These are phyloP conservation scores for Tympanoctomys barrerae DNA, from an alignment of 2,797 vertebrate genomes.

Conservation along the genomic window DNA sequence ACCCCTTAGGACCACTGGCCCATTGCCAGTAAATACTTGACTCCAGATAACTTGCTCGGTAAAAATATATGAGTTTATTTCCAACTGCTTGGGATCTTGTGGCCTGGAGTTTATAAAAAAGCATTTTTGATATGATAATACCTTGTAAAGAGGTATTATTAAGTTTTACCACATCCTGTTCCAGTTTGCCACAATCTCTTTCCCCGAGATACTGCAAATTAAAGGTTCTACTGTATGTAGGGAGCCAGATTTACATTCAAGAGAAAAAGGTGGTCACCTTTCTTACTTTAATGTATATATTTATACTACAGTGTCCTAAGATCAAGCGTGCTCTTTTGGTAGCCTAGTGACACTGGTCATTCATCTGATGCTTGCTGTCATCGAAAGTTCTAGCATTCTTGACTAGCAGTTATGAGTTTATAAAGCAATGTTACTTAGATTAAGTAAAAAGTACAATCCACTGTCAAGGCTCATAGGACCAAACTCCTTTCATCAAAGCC, in stretches of 20 bases:
- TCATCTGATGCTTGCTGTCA: neutral
- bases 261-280: neutral
- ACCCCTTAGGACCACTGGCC: neutral
- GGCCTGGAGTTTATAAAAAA: neutral
- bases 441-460: neutral
- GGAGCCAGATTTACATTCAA: neutral
- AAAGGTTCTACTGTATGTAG: neutral
- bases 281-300: neutral
- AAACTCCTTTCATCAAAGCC: neutral
- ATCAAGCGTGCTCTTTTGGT: neutral
- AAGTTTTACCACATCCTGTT: neutral
- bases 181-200: neutral
- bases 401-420: neutral
- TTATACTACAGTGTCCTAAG: neutral
- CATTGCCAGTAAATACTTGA: neutral
- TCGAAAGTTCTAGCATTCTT: neutral
- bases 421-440: neutral
- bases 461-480: neutral
- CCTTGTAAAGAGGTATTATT: neutral
- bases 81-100: neutral
- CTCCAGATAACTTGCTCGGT: neutral
- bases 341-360: neutral
- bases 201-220: neutral
- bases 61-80: slow-evolving; percentile 12
- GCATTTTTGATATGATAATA: neutral